Percentiles rank a stretch among this genome's conserved stretches.
phyloP scores from a whole-genome alignment of 1,140 invertebrate species.

The Yoshiicerus persimilis region DNA sequence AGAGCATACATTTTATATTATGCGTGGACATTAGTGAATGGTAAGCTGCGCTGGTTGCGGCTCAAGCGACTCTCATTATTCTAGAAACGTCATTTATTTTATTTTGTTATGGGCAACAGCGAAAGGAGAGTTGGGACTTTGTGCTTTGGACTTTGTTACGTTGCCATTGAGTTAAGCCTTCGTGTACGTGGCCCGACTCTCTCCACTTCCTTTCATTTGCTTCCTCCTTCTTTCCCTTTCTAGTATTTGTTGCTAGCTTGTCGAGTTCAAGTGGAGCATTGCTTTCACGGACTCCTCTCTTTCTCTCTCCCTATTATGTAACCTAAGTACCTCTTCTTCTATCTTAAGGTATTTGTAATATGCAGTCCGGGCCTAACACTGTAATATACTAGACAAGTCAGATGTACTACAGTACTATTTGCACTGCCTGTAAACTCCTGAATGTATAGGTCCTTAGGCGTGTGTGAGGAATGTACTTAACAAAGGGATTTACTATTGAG shows the following conservation, averaged over 20 bases:
- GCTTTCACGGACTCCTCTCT: background rate
- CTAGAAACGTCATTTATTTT: slow-evolving; percentile 22
- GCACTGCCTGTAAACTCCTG: background rate
- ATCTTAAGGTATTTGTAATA: background rate
- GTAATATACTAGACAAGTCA: background rate
- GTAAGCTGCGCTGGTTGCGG: slow-evolving; percentile 12
- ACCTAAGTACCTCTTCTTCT: background rate
- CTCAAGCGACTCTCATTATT: slow-evolving; percentile 23
- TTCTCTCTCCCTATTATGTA: background rate
- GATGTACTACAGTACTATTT: no score
- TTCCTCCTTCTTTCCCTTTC: background rate
- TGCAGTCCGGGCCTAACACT: background rate
- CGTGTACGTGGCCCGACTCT: slow-evolving; percentile 12
- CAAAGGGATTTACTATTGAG: slow-evolving; percentile 11
- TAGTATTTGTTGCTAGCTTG: background rate
- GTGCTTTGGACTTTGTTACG: background rate
- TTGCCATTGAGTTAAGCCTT: background rate
- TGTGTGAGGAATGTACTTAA: background rate
- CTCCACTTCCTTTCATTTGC: slow-evolving; percentile 3
- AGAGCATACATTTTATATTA: slow-evolving; percentile 16
- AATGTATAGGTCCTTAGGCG: background rate
- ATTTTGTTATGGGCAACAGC: slow-evolving; percentile 11
- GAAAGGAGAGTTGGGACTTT: background rate
- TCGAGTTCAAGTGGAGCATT: background rate
- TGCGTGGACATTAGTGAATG: slow-evolving; percentile 19